Evolutionary conservation across 2,888 invertebrate species (phyloP).

Genomic region (Eumacrocentrus americanus): DNA sequence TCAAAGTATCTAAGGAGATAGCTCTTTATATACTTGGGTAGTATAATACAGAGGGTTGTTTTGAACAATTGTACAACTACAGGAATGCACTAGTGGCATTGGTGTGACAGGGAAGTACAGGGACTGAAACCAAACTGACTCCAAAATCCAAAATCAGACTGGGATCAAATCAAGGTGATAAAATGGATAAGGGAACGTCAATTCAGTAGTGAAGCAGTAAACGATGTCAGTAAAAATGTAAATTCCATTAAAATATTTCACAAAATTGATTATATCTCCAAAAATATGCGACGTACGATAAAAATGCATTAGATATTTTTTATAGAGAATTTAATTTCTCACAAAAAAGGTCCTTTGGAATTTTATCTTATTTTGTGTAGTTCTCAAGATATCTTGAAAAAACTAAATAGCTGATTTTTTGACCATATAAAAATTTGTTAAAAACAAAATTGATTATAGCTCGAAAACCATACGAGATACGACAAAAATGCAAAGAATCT

Average conservation of each 20-base stretch:
- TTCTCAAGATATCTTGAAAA: too few species aligned
- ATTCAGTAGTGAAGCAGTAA: background rate
- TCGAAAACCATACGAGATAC: too few species aligned
- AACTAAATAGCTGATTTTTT: background rate
- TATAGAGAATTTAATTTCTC: too few species aligned
- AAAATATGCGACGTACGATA: background rate
- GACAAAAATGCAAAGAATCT: too few species aligned
- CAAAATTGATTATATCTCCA: background rate
- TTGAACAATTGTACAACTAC: conserved; percentile 1
- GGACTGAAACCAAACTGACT: background rate
- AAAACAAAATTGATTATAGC: too few species aligned
- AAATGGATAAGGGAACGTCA: background rate
- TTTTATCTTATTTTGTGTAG: too few species aligned
- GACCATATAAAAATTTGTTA: too few species aligned
- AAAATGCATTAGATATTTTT: too few species aligned
- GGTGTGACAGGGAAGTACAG: background rate
- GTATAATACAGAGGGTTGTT: conserved; percentile 8
- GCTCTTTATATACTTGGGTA: conserved; percentile 17
- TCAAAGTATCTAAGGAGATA: conserved; percentile 30
- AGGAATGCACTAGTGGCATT: background rate
- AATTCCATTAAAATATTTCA: too few species aligned
- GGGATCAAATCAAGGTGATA: background rate
- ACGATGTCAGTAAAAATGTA: background rate
- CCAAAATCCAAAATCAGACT: background rate
- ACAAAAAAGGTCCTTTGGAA: too few species aligned